A percentile compares a stretch with the other conserved stretches of the same genome.
phyloP scores from a whole-genome alignment of 2,797 vertebrate genomes.

The Pygocentrus nattereri region DNA sequence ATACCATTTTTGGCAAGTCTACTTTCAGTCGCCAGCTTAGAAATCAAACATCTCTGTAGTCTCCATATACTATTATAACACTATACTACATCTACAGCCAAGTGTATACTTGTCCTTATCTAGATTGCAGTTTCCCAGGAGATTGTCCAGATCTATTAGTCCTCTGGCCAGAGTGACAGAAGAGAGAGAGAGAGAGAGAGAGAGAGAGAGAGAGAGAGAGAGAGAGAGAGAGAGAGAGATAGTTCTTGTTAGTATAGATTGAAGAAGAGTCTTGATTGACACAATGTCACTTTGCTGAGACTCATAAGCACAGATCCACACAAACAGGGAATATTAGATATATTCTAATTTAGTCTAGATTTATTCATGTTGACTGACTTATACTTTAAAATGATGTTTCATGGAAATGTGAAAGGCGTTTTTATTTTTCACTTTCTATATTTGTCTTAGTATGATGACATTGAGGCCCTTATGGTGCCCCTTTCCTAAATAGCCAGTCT shows the following conservation, averaged over 20 bases:
- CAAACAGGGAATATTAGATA: constrained; percentile 32
- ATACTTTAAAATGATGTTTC: constrained; percentile 18
- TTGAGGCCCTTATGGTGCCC: background rate
- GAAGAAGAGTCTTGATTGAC: constrained; percentile 35
- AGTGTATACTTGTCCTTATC: constrained; percentile 38
- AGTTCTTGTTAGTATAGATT: no score
- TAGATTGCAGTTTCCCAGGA: constrained; percentile 37
- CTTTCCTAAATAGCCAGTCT: background rate
- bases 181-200: no score
- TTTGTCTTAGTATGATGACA: constrained; percentile 13
- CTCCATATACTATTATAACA: constrained; percentile 39
- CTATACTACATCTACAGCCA: constrained; percentile 36
- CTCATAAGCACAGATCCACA: constrained; percentile 39
- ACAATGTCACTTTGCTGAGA: constrained; percentile 35
- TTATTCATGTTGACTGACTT: constrained; percentile 25
- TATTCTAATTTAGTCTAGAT: background rate
- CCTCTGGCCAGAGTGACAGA: constrained; percentile 7
- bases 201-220: no score
- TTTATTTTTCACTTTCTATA: constrained; percentile 16
- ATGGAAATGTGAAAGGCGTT: constrained; percentile 15
- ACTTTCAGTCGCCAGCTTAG: no score
- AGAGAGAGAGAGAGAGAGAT: no score
- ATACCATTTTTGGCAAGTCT: no score
- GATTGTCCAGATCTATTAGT: constrained; percentile 44
- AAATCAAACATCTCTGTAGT: background rate